phyloP scores from a whole-genome alignment of 35 echinoderm and acorn worm species.

The Ophiothrix spiculata region DNA sequence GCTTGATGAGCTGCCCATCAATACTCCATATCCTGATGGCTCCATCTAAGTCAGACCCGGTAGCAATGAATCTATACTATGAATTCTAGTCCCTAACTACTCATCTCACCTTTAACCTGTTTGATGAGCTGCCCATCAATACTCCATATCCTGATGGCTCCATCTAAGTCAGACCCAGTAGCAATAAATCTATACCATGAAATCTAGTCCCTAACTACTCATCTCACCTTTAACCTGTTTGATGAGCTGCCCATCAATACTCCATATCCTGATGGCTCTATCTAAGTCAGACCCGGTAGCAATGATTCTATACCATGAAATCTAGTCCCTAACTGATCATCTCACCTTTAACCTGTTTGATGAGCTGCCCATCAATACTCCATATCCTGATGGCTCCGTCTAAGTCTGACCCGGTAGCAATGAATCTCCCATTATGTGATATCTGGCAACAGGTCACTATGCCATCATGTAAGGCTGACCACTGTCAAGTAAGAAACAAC shows the following conservation, averaged over 20 bases:
- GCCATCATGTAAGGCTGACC: slow-evolving; percentile 66
- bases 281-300: no score
- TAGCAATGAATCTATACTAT: slow-evolving; percentile 59
- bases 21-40: slow-evolving; percentile 54
- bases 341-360: slow-evolving; percentile 40
- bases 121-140: slow-evolving; percentile 24
- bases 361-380: slow-evolving; percentile 19
- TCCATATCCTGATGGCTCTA: no score
- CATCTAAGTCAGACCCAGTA: slow-evolving; percentile 81
- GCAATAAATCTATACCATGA: slow-evolving; percentile 63
- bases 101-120: slow-evolving; percentile 22
- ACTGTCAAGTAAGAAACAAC: no score
- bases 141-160: slow-evolving; percentile 60
- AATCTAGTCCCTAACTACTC: no score
- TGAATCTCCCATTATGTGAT: slow-evolving; percentile 68
- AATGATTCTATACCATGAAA: no score
- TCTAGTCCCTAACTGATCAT: not conserved
- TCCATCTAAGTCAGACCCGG: slow-evolving; percentile 87
- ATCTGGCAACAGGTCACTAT: slow-evolving; percentile 86
- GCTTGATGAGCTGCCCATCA: slow-evolving; percentile 23
- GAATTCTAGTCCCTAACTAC: not conserved
- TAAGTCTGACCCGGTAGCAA: slow-evolving; percentile 78
- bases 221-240: no score
- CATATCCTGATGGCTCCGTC: slow-evolving; percentile 74
- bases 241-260: no score